Conservation (phyloP, 2,113 vertebrate species). For the Sus scrofa region DNA sequence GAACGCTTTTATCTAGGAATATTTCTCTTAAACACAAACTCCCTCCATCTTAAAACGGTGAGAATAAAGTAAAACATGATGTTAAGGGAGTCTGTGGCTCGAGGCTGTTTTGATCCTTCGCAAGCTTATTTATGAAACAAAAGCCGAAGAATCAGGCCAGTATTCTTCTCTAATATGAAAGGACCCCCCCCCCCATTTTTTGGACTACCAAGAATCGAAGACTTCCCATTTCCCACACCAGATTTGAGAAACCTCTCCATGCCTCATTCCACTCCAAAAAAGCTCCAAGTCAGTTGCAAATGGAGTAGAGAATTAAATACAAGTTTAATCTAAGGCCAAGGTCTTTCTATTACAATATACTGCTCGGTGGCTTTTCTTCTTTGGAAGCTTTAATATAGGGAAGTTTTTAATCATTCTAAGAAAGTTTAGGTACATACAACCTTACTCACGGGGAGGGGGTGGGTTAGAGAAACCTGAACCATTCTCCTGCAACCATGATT, state of each 20-base stretch:
- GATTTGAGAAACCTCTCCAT: constrained; percentile 17
- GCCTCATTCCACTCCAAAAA: background rate
- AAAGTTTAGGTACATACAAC: background rate
- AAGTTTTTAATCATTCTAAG: background rate
- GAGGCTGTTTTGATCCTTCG: background rate
- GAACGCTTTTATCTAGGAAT: background rate
- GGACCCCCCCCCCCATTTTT: background rate
- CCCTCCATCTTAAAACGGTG: background rate
- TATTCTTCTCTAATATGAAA: constrained; percentile 57
- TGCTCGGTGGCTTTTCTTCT: background rate
- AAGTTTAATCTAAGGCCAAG: background rate
- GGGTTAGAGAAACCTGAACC: background rate
- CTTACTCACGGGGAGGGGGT: background rate
- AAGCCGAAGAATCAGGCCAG: constrained; percentile 53
- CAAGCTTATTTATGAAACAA: constrained; percentile 32
- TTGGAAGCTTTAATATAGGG: background rate
- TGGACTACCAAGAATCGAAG: constrained; percentile 34
- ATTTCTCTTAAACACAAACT: background rate
- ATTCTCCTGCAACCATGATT: background rate
- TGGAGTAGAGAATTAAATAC: background rate
- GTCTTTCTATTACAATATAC: background rate
- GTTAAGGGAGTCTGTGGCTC: background rate
- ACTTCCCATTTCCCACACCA: constrained; percentile 59
- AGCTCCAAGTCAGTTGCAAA: background rate
- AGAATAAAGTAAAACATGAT: background rate